Evolutionary conservation across 2,888 invertebrate species (phyloP), one percentile per base, ranked within the genome.

Genomic region (Synergus umbraculus): DNA sequence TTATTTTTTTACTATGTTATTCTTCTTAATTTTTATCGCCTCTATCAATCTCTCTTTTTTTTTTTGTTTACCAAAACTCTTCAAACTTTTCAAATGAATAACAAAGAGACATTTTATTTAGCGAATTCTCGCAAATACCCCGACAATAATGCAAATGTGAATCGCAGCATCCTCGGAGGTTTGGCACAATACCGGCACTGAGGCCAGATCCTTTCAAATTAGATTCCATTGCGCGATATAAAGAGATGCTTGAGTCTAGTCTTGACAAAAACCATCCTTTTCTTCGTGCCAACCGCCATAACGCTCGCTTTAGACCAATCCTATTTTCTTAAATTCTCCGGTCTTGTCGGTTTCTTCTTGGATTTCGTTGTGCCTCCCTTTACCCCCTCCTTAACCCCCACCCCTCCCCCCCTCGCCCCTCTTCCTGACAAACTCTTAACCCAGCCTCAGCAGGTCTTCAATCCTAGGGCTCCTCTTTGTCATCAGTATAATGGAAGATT

Each of bases 221-320:
- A 73, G 73, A 73, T 54, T 73, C 73, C 73, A 73, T 73, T 73
- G 73, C 73, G 54, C 49, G 73, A 73, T 73, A 73, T 73, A 73
- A 73, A 73, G 73, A 73, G 73, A 73, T 73, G 73, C 73, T 73
- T 37, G 49, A 37, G 73, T 49, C 37, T 69, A 69, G 73, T 73
- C 73, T 73, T 73, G 41, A 73, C 54, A 73, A 73, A 73, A 73
- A 73, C 29, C 46, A 54, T 73, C 54, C 54, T 37, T 73, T 73
- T 73, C 54, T 73, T 73, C 73, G 37, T 73, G 73, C 73, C 73
- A 73, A 54, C 73, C 54, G 54, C 73, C 73, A 73, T 73, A 73
- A 73, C 73, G 73, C 37, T 49, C 54, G 73, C 73, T 73, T 73
- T 73, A n/a, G 54, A 54, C 54, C 73, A 73, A 73, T 73, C 73